Base-by-base conservation (phyloP, 2,888 invertebrate genomes). In the Nymphalis polychloros region DNA sequence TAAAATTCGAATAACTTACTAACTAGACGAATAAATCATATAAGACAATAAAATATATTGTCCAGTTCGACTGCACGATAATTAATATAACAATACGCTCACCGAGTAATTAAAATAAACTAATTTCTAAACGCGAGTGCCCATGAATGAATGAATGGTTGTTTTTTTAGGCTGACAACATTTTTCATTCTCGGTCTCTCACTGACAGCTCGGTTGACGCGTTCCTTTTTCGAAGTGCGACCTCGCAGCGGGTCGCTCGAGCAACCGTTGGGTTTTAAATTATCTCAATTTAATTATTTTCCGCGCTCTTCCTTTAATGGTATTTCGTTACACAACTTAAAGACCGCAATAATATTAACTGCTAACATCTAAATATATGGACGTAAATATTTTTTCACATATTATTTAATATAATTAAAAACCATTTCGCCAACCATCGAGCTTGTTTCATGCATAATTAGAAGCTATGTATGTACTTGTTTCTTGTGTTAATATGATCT, bases 1-100 rank as follows among this genome's bases (percentile, higher is more conserved):
- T 92, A 92, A 92, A 92, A 92, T 84, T 89, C 86, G 80, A 92
- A 92, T 92, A 92, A 92, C 90, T 92, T 91, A 92, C 92, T 92
- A 92, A 92, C 92, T 92, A 92, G 91, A 88, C 78, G 75, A 88
- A 92, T 92, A 92, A 92, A 92, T 92, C 92, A 91, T 80, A 77
- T 86, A 86, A 91, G 88, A 92, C 90, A 90, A 92, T 92, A 90
- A 90, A 91, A 92, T 92, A 92, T 89, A 90, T 90, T 89, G 90
- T 91, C 89, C 85, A 86, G 79, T 78, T 79, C 81, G 80, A 79
- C 78, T 80, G 82, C 78, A 80, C 78, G 85, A 88, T 90, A 88
- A 91, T 92, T 88, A 91, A 90, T 89, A 92, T 85, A 88, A 90
- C 89, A 91, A 91, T 91, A 86, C 87, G 81, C 82, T 86, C 83